phyloP scores from a whole-genome alignment of 2,113 vertebrate species.

The Perca schrenkii region DNA sequence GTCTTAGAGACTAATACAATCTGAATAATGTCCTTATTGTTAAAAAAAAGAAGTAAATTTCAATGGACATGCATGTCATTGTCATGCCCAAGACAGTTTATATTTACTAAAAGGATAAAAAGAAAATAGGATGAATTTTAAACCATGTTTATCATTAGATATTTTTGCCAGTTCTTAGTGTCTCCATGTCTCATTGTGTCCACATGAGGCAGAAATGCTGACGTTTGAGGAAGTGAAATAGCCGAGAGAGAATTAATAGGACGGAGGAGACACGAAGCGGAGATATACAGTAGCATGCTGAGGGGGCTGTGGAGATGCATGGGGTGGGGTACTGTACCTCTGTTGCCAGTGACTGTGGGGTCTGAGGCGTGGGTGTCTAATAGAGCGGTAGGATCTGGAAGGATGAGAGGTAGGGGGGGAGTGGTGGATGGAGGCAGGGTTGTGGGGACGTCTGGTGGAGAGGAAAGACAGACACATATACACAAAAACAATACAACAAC shows the following conservation, averaged over 20 bases:
- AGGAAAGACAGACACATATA: conserved; percentile 89
- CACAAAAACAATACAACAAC: conserved; percentile 79
- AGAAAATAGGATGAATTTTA: background rate
- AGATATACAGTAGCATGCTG: conserved; percentile 46
- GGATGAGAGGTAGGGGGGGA: conserved; percentile 93
- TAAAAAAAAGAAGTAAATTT: background rate
- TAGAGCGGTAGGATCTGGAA: conserved; percentile 93
- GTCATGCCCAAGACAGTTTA: background rate
- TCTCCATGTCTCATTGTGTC: background rate
- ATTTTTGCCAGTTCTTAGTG: background rate
- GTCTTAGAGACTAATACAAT: background rate
- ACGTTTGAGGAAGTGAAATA: conserved; percentile 17
- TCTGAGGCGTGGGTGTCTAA: conserved; percentile 92
- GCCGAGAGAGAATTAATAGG: conserved; percentile 13
- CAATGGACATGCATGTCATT: background rate
- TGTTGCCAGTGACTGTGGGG: conserved; percentile 89
- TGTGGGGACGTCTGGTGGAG: conserved; percentile 95
- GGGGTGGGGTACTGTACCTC: conserved; percentile 93
- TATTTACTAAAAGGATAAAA: background rate
- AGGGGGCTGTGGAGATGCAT: conserved; percentile 48
- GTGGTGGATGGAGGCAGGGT: conserved; percentile 96
- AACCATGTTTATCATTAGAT: background rate
- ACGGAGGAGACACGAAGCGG: conserved; percentile 13
- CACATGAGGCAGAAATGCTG: conserved; percentile 11
- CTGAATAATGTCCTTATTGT: background rate